Evolutionary conservation across 2,888 invertebrate species (phyloP).

Genomic region (Campoletis raptor): DNA sequence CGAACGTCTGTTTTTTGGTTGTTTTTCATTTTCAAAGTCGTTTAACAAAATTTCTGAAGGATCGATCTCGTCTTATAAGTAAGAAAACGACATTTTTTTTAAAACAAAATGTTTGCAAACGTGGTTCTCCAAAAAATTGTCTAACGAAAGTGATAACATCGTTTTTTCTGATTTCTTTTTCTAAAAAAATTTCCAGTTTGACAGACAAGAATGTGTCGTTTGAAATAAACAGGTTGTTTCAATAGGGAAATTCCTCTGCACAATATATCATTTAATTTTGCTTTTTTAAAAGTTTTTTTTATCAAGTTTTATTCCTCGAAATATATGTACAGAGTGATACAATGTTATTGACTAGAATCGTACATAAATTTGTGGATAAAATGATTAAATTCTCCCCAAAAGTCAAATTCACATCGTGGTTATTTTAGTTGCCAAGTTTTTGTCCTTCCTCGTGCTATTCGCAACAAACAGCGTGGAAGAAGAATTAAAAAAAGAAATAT

Average conservation of each 20-base stretch:
- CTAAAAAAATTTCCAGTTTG: background rate
- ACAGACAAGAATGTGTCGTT: background rate
- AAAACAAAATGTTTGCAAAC: too few species aligned
- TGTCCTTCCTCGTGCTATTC: constrained; percentile 28
- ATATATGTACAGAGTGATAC: background rate
- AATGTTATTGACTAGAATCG: background rate
- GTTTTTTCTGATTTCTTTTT: too few species aligned
- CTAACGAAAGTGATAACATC: too few species aligned
- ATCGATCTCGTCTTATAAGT: too few species aligned
- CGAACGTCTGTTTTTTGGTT: too few species aligned
- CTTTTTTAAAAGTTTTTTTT: background rate
- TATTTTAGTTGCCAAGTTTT: constrained; percentile 1
- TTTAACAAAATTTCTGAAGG: too few species aligned
- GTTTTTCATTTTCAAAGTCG: too few species aligned
- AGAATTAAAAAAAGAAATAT: background rate
- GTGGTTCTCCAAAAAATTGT: too few species aligned
- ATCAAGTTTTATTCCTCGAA: background rate
- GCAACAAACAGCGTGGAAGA: background rate
- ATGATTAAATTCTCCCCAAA: background rate
- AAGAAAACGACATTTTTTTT: background rate
- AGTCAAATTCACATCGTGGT: background rate
- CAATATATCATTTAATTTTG: too few species aligned
- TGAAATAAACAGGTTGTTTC: background rate
- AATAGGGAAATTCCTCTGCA: too few species aligned
- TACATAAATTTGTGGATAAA: background rate